Percentiles rank a stretch among this genome's conserved stretches.
phyloP scores from a whole-genome alignment of 2,888 invertebrate species.

The Gryllus longicercus region DNA sequence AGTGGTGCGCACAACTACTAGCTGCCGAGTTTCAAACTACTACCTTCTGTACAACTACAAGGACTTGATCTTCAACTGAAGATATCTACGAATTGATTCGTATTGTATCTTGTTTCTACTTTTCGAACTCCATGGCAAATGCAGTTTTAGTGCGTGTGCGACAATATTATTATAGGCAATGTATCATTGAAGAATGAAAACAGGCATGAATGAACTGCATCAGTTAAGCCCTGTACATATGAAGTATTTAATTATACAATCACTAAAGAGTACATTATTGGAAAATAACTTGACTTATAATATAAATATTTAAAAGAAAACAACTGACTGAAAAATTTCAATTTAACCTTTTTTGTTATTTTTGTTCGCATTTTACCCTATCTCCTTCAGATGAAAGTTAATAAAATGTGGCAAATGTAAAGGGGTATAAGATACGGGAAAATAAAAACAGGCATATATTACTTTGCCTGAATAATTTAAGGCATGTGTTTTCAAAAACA shows the following conservation, averaged over 20 bases:
- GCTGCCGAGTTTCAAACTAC: constrained; percentile 91
- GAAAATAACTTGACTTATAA: no score
- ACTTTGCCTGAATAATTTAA: no score
- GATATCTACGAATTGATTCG: background rate
- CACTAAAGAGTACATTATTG: no score
- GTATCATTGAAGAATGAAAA: background rate
- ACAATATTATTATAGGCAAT: background rate
- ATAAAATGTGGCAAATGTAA: no score
- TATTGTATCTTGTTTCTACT: background rate
- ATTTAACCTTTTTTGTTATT: no score
- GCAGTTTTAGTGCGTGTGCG: background rate
- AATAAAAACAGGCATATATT: no score
- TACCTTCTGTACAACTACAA: constrained; percentile 90
- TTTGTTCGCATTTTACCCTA: no score
- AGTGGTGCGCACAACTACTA: constrained; percentile 94
- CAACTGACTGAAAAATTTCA: no score
- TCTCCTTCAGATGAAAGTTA: no score
- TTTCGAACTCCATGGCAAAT: background rate
- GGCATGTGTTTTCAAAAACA: no score
- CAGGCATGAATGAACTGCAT: background rate
- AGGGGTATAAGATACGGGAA: no score
- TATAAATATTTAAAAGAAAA: no score
- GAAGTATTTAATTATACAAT: background rate
- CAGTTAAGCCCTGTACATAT: background rate
- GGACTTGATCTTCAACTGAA: constrained; percentile 90